These are phyloP conservation scores for Tupiocoris notatus DNA, from an alignment of 2,888 invertebrate genomes.

Conservation along the genomic window DNA sequence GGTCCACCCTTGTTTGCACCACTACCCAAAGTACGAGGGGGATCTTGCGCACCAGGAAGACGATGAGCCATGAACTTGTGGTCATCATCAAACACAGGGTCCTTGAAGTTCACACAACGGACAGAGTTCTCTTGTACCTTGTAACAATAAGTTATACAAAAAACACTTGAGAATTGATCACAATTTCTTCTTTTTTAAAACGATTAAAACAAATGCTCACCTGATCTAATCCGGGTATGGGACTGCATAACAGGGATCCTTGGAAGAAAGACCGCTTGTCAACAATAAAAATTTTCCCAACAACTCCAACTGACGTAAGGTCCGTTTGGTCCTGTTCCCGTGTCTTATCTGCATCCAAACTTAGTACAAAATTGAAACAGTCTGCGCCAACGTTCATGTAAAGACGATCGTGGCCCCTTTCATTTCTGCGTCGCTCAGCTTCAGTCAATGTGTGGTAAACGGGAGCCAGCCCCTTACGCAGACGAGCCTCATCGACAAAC, in stretches of 20 bases:
- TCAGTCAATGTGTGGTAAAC: slow-evolving; percentile 77
- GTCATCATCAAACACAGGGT: slow-evolving; percentile 72
- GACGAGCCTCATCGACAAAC: slow-evolving; percentile 91
- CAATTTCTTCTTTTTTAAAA: no score
- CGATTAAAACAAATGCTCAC: no score
- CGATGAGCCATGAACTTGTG: slow-evolving; percentile 76
- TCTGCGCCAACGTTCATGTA: slow-evolving; percentile 73
- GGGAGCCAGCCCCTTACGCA: slow-evolving; percentile 78
- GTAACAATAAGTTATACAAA: no score
- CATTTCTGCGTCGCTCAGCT: slow-evolving; percentile 73
- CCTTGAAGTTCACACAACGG: slow-evolving; percentile 70
- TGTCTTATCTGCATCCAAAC: slow-evolving; percentile 30
- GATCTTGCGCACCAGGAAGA: slow-evolving; percentile 62
- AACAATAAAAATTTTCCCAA: slow-evolving; percentile 41
- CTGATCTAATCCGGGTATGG: slow-evolving; percentile 36
- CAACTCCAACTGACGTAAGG: slow-evolving; percentile 32
- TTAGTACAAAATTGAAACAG: slow-evolving; percentile 44
- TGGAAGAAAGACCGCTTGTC: slow-evolving; percentile 39
- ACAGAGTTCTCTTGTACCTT: slow-evolving; percentile 48
- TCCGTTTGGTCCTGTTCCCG: slow-evolving; percentile 30
- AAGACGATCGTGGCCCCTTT: slow-evolving; percentile 83
- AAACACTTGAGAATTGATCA: no score
- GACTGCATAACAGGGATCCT: slow-evolving; percentile 28
- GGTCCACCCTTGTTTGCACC: slow-evolving; percentile 63
- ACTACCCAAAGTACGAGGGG: slow-evolving; percentile 75